Conservation (phyloP, 2,888 invertebrate genomes). For the Troides helena region DNA sequence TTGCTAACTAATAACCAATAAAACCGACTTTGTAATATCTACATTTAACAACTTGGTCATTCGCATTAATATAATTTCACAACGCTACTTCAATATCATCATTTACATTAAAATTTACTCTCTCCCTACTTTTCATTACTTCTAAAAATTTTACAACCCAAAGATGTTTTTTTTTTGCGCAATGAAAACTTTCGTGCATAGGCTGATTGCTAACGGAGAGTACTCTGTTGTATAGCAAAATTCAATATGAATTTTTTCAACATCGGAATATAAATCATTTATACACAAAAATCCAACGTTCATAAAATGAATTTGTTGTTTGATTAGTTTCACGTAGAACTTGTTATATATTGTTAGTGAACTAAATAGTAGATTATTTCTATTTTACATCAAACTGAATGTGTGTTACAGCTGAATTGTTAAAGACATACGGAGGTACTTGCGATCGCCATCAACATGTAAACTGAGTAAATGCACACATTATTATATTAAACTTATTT, state of each 20-base stretch:
- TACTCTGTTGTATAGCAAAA: constrained; percentile 12
- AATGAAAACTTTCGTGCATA: constrained; percentile 24
- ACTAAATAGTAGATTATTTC: background rate
- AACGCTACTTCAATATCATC: constrained; percentile 10
- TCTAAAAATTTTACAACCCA: constrained; percentile 28
- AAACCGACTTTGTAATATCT: no score
- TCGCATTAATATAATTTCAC: background rate
- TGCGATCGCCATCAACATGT: no score
- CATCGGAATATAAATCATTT: background rate
- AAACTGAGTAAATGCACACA: no score
- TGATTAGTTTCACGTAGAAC: background rate
- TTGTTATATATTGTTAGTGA: background rate
- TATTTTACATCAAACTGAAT: no score
- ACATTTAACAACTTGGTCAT: background rate
- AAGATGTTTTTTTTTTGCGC: constrained; percentile 24
- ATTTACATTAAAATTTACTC: constrained; percentile 24
- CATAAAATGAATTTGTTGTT: background rate
- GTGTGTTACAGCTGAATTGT: no score
- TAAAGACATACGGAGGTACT: no score
- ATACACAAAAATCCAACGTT: background rate
- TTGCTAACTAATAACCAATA: no score
- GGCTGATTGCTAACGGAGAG: constrained; percentile 19
- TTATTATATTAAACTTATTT: no score
- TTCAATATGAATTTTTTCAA: constrained; percentile 10
- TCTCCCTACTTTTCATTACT: constrained; percentile 23